Evolutionary conservation across 2,113 vertebrate species (phyloP).

Genomic region (Ploceus nigricollis): DNA sequence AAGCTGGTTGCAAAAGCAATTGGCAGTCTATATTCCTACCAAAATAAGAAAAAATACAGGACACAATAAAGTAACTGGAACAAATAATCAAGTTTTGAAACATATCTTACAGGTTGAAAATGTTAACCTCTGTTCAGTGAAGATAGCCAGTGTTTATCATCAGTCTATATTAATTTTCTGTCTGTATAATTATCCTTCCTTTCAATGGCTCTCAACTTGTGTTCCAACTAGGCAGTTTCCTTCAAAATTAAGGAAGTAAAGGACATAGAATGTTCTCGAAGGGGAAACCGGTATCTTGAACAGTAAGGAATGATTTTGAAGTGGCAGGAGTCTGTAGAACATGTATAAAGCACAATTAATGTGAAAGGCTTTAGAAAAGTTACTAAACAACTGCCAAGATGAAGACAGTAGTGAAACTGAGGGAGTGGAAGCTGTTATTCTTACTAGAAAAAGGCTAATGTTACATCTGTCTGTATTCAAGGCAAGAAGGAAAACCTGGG

Average conservation of each 20-base stretch:
- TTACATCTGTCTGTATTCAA: not conserved
- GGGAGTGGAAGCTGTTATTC: not conserved
- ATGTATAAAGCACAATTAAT: not conserved
- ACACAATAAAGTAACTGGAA: not conserved
- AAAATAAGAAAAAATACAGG: not conserved
- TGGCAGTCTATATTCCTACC: not conserved
- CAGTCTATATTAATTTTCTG: not conserved
- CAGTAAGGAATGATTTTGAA: not conserved
- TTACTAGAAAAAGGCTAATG: not conserved
- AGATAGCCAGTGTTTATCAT: not conserved
- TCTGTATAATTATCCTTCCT: not conserved
- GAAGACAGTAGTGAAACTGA: not conserved
- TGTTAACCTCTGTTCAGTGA: not conserved
- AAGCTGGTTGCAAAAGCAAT: not conserved
- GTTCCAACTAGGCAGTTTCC: not conserved
- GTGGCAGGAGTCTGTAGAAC: not conserved
- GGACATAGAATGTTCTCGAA: not conserved
- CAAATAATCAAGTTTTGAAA: not conserved
- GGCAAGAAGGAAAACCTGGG: not conserved
- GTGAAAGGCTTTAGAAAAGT: not conserved
- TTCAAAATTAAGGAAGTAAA: not conserved
- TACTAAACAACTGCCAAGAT: not conserved
- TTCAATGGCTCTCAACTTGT: not conserved
- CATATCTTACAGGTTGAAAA: not conserved
- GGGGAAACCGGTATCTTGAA: not conserved